Conservation (phyloP, 2,113 vertebrate species). For the Calidris pygmaea region DNA sequence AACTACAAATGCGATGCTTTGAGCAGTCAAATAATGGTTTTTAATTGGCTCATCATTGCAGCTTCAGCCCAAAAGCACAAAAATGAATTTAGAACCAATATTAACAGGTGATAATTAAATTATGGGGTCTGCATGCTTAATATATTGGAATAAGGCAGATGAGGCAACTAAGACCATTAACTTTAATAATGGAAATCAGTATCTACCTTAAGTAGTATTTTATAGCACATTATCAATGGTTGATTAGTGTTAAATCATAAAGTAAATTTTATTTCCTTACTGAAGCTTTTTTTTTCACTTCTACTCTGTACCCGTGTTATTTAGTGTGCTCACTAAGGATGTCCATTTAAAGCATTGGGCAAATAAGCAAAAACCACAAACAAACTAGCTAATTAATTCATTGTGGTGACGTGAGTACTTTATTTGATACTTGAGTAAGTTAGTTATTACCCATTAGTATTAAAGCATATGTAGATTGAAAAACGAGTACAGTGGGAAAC, state of each 20-base stretch:
- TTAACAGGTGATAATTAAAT: slow-evolving; percentile 79
- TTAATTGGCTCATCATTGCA: slow-evolving; percentile 72
- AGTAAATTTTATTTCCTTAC: slow-evolving; percentile 59
- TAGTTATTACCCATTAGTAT: background rate
- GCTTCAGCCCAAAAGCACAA: slow-evolving; percentile 70
- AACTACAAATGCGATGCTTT: slow-evolving; percentile 59
- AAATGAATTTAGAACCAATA: slow-evolving; percentile 72
- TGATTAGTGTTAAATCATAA: slow-evolving; percentile 68
- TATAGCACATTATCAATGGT: slow-evolving; percentile 62
- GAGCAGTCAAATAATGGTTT: slow-evolving; percentile 69
- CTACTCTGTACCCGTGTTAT: background rate
- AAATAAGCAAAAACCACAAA: background rate
- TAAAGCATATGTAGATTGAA: background rate
- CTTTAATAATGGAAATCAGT: slow-evolving; percentile 64
- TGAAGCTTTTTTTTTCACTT: slow-evolving; percentile 8
- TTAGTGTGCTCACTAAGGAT: background rate
- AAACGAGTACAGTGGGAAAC: background rate
- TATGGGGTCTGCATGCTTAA: slow-evolving; percentile 66
- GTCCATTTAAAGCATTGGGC: background rate
- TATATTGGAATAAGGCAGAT: slow-evolving; percentile 61
- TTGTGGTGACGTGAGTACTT: background rate
- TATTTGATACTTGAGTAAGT: background rate
- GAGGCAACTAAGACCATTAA: slow-evolving; percentile 66
- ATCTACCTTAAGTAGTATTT: slow-evolving; percentile 65
- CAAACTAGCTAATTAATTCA: background rate